These are phyloP conservation scores for Aulostomus chinensis DNA, from an alignment of 2,797 vertebrate genomes.

Conservation along the genomic window DNA sequence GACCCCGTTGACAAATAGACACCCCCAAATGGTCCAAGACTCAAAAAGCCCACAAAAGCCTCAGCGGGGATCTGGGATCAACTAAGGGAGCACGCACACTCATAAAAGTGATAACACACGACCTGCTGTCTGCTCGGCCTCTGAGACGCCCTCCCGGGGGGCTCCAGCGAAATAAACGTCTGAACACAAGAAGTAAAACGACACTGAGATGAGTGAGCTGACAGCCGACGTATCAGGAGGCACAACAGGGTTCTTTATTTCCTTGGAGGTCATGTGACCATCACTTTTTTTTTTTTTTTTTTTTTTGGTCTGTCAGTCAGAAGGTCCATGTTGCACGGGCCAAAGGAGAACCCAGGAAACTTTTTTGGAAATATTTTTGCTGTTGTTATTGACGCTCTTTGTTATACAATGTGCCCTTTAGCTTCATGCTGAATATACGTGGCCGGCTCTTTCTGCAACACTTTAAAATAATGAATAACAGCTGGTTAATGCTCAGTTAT, in stretches of 20 bases:
- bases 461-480: background rate
- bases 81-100: conserved; percentile 14
- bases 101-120: conserved; percentile 33
- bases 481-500: too few species aligned
- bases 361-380: too few species aligned
- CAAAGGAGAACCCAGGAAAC: too few species aligned
- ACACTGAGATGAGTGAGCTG: conserved; percentile 4
- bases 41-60: conserved; percentile 47
- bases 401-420: too few species aligned
- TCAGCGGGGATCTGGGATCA: conserved; percentile 35
- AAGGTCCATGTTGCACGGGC: too few species aligned
- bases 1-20: conserved; percentile 10
- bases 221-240: too few species aligned
- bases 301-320: too few species aligned
- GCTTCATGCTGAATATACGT: background rate
- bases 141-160: conserved; percentile 5
- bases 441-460: background rate
- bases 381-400: too few species aligned
- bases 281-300: too few species aligned
- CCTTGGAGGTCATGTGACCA: too few species aligned
- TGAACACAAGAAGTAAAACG: conserved; percentile 3
- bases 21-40: conserved; percentile 32
- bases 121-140: conserved; percentile 14
- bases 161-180: conserved; percentile 29
- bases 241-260: too few species aligned